These are phyloP conservation scores for Tachysurus vachellii DNA, from an alignment of 2,113 vertebrate genomes.

Conservation along the genomic window DNA sequence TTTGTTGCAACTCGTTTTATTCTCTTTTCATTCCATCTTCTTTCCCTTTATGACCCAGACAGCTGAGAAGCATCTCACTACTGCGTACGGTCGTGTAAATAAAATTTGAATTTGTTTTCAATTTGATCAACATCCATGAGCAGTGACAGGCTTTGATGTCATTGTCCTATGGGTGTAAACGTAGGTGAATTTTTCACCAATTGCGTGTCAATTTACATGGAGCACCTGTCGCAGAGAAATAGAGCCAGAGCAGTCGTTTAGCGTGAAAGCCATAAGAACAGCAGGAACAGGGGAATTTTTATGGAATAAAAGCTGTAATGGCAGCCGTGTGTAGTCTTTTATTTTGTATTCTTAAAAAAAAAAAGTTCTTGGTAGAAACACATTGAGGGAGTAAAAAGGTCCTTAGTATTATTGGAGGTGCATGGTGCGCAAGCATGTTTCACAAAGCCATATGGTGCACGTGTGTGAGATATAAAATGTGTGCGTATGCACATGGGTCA, in stretches of 20 bases:
- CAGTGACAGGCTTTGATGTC: not conserved
- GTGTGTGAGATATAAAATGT: conserved; percentile 17
- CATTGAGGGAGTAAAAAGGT: not conserved
- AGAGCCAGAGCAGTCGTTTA: conserved; percentile 20
- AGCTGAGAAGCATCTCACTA: no score
- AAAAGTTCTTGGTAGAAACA: not conserved
- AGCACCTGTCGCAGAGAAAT: conserved; percentile 46
- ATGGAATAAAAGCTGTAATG: conserved; percentile 33
- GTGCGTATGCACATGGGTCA: conserved; percentile 37
- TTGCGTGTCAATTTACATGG: conserved; percentile 17
- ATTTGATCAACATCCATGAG: not conserved
- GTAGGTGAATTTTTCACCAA: conserved; percentile 7
- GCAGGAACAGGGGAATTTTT: conserved; percentile 34
- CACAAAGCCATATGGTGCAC: conserved; percentile 34
- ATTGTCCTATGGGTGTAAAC: not conserved
- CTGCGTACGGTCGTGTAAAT: no score
- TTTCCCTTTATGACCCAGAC: no score
- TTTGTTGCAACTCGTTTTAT: no score
- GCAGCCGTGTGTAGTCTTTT: conserved; percentile 33
- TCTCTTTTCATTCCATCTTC: no score
- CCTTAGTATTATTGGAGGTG: conserved; percentile 5
- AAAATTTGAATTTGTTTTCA: no score
- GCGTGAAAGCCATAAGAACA: conserved; percentile 25
- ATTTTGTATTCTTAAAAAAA: conserved; percentile 37
- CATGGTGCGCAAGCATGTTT: conserved; percentile 26